Base-by-base conservation (phyloP, 2,888 invertebrate genomes). In the Lasioglossum morio region DNA sequence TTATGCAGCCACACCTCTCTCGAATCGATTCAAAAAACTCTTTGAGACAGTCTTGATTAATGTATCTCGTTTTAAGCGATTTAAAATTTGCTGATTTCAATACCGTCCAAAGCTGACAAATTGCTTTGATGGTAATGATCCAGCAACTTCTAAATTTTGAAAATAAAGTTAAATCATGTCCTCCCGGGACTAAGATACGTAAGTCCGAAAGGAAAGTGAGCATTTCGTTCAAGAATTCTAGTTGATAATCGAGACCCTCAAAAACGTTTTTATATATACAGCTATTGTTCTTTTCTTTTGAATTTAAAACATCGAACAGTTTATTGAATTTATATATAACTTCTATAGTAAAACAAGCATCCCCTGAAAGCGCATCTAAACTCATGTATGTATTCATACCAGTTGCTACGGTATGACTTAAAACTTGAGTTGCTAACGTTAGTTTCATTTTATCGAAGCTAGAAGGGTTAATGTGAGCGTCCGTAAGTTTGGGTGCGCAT, bases 11-110 rank as follows among this genome's bases (percentile, higher is more conserved):
- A 72, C 40, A 27, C 43, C 40, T 43, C 27, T 72, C 43, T 43
- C 27, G 16, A 46, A 72, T 40, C 5, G n/a, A 72, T 23, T 43
- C 72, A 27, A 72, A 72, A 37, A 43, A 43, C 3, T 46, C 27
- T 72, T 72, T 43, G 10, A 72, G 43, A 72, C 72, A 46, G 40
- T 72, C 72, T 27, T 46, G 72, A 43, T 72, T 72, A 72, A 72
- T 27, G 7, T 43, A 16, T 46, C 72, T 43, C 46, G 72, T 72
- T 43, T 27, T 72, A 27, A 72, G 43, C 23, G 40, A 72, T 70
- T 70, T 40, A 40, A 70, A 70, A 70, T 63, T 63, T 16, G 30
- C 63, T 63, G 63, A 0, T 63, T 63, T 63, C 30, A 63, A 19
- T 19, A 63, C 63, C 30, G 30, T 63, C 63, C 63, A 63, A 63